Percentiles rank a stretch among this genome's conserved stretches.
These are phyloP conservation scores for Cataglyphis altisquamis DNA, from an alignment of 2,888 invertebrate genomes.

Conservation along the genomic window DNA sequence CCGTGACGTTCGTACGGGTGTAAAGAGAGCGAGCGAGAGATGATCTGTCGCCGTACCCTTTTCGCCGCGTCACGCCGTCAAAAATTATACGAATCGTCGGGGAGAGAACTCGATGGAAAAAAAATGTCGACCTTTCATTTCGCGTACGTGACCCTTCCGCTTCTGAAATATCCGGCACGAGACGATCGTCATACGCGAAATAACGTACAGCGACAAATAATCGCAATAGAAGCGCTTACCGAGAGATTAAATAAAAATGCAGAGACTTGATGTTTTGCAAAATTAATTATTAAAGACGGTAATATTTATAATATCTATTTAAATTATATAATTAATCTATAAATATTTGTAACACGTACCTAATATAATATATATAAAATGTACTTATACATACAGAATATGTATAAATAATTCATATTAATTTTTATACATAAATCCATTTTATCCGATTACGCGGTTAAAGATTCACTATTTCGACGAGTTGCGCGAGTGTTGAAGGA, in stretches of 20 bases:
- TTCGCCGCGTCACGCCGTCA: conserved; percentile 6
- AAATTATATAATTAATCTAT: neutral
- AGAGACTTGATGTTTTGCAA: neutral
- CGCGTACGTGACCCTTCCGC: conserved; percentile 34
- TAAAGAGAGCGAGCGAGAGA: conserved; percentile 21
- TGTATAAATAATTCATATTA: neutral
- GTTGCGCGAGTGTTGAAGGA: neutral
- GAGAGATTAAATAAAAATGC: neutral
- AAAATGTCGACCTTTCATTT: conserved; percentile 42
- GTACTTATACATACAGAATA: neutral
- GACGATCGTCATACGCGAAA: conserved; percentile 20
- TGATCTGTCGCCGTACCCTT: conserved; percentile 42
- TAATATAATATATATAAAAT: neutral
- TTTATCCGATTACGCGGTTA: neutral
- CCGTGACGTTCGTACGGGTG: conserved; percentile 34
- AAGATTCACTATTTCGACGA: neutral
- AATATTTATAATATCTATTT: neutral
- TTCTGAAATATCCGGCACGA: conserved; percentile 35
- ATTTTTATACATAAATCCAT: neutral
- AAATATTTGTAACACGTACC: neutral
- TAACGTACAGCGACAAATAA: conserved; percentile 26
- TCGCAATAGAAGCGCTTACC: neutral
- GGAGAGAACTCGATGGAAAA: neutral
- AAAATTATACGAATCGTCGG: conserved; percentile 35
- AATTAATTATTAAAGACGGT: neutral